These are phyloP conservation scores for Acanthisitta chloris DNA, from an alignment of 2,113 vertebrate genomes.

Conservation along the genomic window DNA sequence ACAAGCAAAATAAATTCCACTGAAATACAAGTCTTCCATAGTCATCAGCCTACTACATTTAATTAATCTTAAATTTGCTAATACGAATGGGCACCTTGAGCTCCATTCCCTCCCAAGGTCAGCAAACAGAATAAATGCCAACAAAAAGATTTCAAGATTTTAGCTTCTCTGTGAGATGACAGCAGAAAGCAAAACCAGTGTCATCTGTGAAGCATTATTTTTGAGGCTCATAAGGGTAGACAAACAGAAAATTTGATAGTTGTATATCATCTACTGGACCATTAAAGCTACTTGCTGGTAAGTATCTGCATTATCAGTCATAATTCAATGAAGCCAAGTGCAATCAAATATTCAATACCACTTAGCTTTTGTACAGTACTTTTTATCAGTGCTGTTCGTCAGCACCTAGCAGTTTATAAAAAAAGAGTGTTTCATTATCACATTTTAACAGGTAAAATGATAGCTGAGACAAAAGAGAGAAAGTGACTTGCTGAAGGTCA, in stretches of 20 bases:
- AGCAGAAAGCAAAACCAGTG: neutral
- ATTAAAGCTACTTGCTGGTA: neutral
- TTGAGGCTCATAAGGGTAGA: neutral
- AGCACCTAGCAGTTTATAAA: slow-evolving; percentile 1
- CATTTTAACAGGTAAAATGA: slow-evolving; percentile 35
- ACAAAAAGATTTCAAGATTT: neutral
- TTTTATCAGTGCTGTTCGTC: slow-evolving; percentile 12
- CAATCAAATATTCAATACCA: neutral
- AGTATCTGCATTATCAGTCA: neutral
- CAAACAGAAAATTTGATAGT: neutral
- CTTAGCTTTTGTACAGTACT: neutral
- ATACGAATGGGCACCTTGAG: neutral
- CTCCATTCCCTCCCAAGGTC: neutral
- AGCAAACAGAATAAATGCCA: neutral
- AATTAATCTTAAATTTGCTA: neutral
- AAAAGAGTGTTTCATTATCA: slow-evolving; percentile 47
- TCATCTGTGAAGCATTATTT: neutral
- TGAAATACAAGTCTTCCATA: neutral
- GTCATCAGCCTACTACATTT: neutral
- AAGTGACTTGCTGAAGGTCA: slow-evolving; percentile 41
- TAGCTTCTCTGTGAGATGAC: neutral
- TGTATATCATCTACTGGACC: neutral
- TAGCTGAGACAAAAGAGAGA: slow-evolving; percentile 29
- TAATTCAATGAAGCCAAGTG: neutral
- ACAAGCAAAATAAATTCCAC: neutral